A percentile compares a stretch with the other conserved stretches of the same genome.
phyloP scores from a whole-genome alignment of 2,888 invertebrate genomes.

The Carterocephalus palaemon region DNA sequence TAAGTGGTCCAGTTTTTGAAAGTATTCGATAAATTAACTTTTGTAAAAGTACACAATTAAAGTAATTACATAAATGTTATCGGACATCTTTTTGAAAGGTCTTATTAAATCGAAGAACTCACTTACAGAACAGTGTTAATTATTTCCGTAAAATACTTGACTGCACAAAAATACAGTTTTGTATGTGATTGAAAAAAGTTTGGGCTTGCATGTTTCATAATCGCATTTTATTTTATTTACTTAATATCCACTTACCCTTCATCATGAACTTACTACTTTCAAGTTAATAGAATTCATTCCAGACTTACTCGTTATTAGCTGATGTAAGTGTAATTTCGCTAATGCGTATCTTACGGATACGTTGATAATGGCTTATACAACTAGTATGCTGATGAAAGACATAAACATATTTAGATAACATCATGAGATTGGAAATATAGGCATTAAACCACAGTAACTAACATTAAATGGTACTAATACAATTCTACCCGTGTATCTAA shows the following conservation, averaged over 20 bases:
- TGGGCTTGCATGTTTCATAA: conserved; percentile 2
- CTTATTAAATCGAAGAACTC: neutral
- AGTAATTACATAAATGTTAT: too few relatives aligned
- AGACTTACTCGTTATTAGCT: neutral
- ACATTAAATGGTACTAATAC: too few relatives aligned
- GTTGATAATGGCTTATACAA: conserved; percentile 8
- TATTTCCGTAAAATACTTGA: conserved; percentile 32
- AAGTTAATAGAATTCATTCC: conserved; percentile 13
- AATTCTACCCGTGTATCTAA: too few relatives aligned
- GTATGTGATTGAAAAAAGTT: conserved; percentile 1
- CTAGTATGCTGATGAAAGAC: neutral
- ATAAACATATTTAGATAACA: too few relatives aligned
- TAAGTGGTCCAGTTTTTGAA: too few relatives aligned
- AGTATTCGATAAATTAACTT: too few relatives aligned
- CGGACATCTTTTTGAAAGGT: too few relatives aligned
- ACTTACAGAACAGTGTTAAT: conserved; percentile 29
- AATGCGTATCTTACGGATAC: neutral
- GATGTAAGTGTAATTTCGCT: conserved; percentile 3
- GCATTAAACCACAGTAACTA: too few relatives aligned
- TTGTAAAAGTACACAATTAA: too few relatives aligned
- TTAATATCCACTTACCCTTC: conserved; percentile 6
- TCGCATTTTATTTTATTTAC: conserved; percentile 15
- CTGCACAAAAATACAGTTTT: conserved; percentile 1
- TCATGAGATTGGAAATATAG: too few relatives aligned
- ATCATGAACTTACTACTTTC: conserved; percentile 7